Percentiles rank a stretch among this genome's conserved stretches.
phyloP scores from a whole-genome alignment of 2,888 invertebrate genomes.

The Drosophila nigricruria region DNA sequence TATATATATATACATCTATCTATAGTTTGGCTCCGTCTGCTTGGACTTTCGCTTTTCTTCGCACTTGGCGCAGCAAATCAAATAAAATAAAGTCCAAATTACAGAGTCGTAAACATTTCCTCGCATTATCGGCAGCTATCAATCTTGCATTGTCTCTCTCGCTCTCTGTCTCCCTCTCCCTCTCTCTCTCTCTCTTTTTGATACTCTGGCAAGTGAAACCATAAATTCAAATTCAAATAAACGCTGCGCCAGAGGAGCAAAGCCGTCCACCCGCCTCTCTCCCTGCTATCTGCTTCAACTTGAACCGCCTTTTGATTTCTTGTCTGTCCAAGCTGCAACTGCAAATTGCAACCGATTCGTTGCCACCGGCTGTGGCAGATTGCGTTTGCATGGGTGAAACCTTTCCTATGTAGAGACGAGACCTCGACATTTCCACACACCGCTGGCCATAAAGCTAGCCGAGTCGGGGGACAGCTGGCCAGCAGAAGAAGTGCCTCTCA shows the following conservation, averaged over 20 bases:
- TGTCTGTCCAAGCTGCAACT: constrained; percentile 58
- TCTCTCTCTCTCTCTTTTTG: not conserved
- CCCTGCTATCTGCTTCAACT: not conserved
- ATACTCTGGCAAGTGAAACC: constrained; percentile 74
- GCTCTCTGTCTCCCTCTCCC: not conserved
- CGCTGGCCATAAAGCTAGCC: constrained; percentile 34
- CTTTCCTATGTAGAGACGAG: constrained; percentile 48
- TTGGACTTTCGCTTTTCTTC: constrained; percentile 70
- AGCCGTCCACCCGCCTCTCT: constrained; percentile 23
- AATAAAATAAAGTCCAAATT: constrained; percentile 78
- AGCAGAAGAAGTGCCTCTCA: constrained; percentile 7
- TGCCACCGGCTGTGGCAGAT: constrained; percentile 54
- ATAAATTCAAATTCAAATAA: constrained; percentile 78
- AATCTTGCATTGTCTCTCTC: constrained; percentile 58
- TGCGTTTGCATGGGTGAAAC: constrained; percentile 44
- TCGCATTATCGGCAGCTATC: constrained; percentile 79
- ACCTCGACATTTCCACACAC: constrained; percentile 39
- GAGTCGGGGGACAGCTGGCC: not conserved
- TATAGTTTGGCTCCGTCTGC: not conserved
- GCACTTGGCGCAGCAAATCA: constrained; percentile 63
- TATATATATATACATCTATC: constrained; percentile 3
- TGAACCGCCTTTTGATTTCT: constrained; percentile 45
- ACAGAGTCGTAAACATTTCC: constrained; percentile 80
- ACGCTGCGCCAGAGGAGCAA: constrained; percentile 44
- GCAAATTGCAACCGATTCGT: constrained; percentile 66